Evolutionary conservation across 2,888 invertebrate genomes (phyloP).

Genomic region (Hypena proboscidalis): DNA sequence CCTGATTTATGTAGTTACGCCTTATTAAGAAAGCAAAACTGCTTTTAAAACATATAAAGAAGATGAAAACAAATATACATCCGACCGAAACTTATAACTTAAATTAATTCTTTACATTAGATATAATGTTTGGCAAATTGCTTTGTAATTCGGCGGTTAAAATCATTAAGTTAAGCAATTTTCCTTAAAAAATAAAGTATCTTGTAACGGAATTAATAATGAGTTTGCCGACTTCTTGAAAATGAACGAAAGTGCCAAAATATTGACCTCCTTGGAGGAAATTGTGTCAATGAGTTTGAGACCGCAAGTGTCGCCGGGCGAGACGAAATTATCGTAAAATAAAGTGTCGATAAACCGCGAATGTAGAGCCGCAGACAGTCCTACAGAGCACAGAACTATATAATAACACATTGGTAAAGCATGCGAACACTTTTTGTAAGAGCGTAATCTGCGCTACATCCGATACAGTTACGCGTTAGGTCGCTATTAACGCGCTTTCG

Average conservation of each 20-base stretch:
- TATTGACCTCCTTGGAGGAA: slow-evolving; percentile 5
- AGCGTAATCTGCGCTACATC: slow-evolving; percentile 56
- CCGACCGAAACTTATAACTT: too few species aligned
- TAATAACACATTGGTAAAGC: slow-evolving; percentile 43
- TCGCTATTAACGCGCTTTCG: slow-evolving; percentile 47
- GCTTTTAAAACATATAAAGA: too few species aligned
- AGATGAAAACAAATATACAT: too few species aligned
- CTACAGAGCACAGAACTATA: slow-evolving; percentile 15
- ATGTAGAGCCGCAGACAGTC: slow-evolving; percentile 4
- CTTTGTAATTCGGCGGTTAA: too few species aligned
- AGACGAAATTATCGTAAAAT: slow-evolving; percentile 6
- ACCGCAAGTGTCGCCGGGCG: slow-evolving; percentile 8
- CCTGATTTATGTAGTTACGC: too few species aligned
- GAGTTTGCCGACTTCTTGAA: not conserved
- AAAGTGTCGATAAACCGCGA: slow-evolving; percentile 13
- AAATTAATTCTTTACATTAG: too few species aligned
- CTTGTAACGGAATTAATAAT: too few species aligned
- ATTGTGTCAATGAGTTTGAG: slow-evolving; percentile 5
- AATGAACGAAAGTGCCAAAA: slow-evolving; percentile 1
- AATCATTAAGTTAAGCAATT: too few species aligned
- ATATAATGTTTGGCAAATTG: too few species aligned
- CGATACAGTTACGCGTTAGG: slow-evolving; percentile 59
- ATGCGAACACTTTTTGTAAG: slow-evolving; percentile 56
- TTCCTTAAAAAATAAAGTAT: too few species aligned
- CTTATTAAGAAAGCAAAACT: too few species aligned